phyloP scores from a whole-genome alignment of 2,113 vertebrate genomes.

The Callionymus lyra region DNA sequence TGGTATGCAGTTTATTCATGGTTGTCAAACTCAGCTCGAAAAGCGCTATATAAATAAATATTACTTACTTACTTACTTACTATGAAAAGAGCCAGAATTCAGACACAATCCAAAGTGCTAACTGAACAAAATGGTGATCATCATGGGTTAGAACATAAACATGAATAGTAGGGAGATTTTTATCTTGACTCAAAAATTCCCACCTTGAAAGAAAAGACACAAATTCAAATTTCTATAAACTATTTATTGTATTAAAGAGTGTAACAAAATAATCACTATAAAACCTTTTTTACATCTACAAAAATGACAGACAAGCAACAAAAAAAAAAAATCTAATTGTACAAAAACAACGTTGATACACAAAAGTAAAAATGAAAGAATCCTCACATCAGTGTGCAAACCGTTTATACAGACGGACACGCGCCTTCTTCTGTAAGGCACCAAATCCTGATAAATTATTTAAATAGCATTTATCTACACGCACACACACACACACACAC shows the following conservation, averaged over 20 bases:
- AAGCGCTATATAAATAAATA: too few species aligned
- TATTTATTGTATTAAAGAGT: slow-evolving; percentile 70
- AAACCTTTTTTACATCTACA: slow-evolving; percentile 74
- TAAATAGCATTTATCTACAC: slow-evolving; percentile 97
- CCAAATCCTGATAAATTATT: slow-evolving; percentile 99
- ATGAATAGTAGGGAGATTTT: too few species aligned
- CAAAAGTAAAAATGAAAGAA: slow-evolving; percentile 65
- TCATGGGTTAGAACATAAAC: too few species aligned
- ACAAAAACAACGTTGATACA: slow-evolving; percentile 69
- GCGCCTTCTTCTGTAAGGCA: slow-evolving; percentile 75
- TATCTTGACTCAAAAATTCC: too few species aligned
- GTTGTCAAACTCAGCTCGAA: too few species aligned
- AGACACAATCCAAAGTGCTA: too few species aligned
- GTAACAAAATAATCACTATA: slow-evolving; percentile 70
- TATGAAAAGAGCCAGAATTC: too few species aligned
- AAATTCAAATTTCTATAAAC: slow-evolving; percentile 41
- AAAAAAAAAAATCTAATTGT: slow-evolving; percentile 60
- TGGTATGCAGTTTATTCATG: too few species aligned
- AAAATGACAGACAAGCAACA: slow-evolving; percentile 83
- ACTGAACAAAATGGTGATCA: too few species aligned
- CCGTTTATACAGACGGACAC: slow-evolving; percentile 92
- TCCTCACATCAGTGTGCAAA: slow-evolving; percentile 98
- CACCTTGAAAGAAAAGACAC: not conserved
- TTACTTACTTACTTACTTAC: too few species aligned
- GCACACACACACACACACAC: slow-evolving; percentile 1